Evolutionary conservation across 2,113 vertebrate genomes (phyloP).

Genomic region (Notarius quadriscutis): DNA sequence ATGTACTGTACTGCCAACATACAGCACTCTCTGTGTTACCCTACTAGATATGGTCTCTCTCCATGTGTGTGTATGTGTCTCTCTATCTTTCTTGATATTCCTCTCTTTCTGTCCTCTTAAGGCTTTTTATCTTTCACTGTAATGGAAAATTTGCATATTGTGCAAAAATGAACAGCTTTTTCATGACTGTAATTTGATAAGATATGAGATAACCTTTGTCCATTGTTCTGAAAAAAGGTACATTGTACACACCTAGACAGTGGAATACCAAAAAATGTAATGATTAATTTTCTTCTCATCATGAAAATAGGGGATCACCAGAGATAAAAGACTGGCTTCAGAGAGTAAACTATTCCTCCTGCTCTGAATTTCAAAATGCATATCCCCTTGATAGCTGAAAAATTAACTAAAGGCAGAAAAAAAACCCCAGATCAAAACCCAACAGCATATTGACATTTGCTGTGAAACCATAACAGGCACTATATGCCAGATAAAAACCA

Average conservation of each 20-base stretch:
- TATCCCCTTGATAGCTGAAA: slow-evolving; percentile 21
- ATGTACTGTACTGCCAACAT: background rate
- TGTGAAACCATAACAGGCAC: background rate
- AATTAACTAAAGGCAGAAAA: slow-evolving; percentile 4
- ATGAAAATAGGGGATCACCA: slow-evolving; percentile 7
- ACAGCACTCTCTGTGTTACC: background rate
- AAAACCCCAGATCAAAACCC: slow-evolving; percentile 24
- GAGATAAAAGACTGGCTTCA: slow-evolving; percentile 36
- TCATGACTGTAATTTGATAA: background rate
- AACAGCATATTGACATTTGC: slow-evolving; percentile 23
- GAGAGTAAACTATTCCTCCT: slow-evolving; percentile 3
- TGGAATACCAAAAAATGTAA: background rate
- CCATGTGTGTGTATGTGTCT: background rate
- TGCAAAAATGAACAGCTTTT: background rate
- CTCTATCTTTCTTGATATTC: background rate
- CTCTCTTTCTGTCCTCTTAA: background rate
- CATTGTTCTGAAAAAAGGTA: slow-evolving; percentile 19
- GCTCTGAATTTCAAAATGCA: slow-evolving; percentile 35
- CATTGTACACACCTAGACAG: slow-evolving; percentile 9
- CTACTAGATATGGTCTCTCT: background rate
- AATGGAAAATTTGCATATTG: background rate
- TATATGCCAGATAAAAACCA: background rate
- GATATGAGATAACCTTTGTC: background rate
- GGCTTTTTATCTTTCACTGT: background rate
- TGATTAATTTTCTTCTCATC: slow-evolving; percentile 20